Conservation (phyloP, 2,113 vertebrate genomes). For the Sphyrna mokarran region DNA sequence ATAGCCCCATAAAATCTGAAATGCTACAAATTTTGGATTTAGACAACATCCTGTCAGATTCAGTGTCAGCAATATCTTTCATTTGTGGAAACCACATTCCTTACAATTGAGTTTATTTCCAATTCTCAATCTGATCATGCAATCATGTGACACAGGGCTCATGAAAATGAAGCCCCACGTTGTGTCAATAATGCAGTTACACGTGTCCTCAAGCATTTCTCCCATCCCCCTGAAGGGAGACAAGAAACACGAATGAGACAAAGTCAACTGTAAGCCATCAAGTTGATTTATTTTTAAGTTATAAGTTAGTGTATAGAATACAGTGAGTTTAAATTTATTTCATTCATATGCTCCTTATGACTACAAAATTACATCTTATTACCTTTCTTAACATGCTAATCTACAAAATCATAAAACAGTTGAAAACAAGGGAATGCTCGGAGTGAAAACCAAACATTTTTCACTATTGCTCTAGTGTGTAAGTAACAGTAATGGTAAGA, state of each 20-base stretch:
- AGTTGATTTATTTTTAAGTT: not conserved
- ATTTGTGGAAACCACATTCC: not conserved
- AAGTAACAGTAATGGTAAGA: not conserved
- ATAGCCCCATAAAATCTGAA: not conserved
- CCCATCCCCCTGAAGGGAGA: not conserved
- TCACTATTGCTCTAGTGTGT: not conserved
- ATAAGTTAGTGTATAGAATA: not conserved
- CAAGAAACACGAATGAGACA: not conserved
- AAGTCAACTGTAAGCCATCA: not conserved
- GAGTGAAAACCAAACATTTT: not conserved
- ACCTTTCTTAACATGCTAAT: not conserved
- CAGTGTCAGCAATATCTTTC: not conserved
- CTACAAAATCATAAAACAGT: not conserved
- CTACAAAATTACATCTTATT: not conserved
- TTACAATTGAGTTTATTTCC: not conserved
- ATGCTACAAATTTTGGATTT: not conserved
- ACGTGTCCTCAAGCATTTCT: not conserved
- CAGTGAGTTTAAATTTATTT: not conserved
- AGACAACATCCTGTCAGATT: not conserved
- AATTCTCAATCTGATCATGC: not conserved
- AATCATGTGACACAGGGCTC: not conserved
- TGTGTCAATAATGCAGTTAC: not conserved
- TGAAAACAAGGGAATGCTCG: not conserved
- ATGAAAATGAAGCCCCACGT: not conserved
- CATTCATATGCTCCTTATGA: too few species aligned